Evolutionary conservation across 2,888 invertebrate genomes (phyloP).

Genomic region (Cancer borealis): DNA sequence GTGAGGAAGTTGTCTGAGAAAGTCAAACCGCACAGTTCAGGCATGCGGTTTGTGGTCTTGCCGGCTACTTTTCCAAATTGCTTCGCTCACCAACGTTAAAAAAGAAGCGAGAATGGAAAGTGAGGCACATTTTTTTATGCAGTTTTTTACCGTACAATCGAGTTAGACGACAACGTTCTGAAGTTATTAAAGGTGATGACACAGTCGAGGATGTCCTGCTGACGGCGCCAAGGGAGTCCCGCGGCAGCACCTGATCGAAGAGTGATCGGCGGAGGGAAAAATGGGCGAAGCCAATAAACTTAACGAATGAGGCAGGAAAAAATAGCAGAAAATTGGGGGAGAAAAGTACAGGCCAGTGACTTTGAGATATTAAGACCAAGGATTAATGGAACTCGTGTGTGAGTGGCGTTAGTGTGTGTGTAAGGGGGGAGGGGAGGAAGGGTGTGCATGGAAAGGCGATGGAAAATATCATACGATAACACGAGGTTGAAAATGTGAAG

Average conservation of each 20-base stretch:
- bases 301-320: constrained; percentile 49
- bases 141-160: not conserved
- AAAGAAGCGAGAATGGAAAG: not conserved
- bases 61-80: constrained; percentile 54
- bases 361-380: not conserved
- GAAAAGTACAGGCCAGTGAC: constrained; percentile 48
- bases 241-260: not conserved
- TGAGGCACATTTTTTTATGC: not conserved
- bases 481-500: not conserved
- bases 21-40: constrained; percentile 73
- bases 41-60: constrained; percentile 53
- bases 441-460: not conserved
- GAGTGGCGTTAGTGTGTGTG: not conserved
- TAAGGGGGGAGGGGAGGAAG: not conserved
- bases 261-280: constrained; percentile 46
- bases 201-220: not conserved
- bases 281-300: constrained; percentile 59
- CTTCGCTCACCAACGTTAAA: constrained; percentile 31
- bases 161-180: not conserved
- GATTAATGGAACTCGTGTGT: not conserved
- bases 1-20: constrained; percentile 74
- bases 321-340: constrained; percentile 60
- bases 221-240: constrained; percentile 3
- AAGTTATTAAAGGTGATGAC: not conserved
- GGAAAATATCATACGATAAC: not conserved